A percentile compares a stretch with the other conserved stretches of the same genome.
These are phyloP conservation scores for Irena cyanogastra DNA, from an alignment of 2,113 vertebrate genomes.

Conservation along the genomic window DNA sequence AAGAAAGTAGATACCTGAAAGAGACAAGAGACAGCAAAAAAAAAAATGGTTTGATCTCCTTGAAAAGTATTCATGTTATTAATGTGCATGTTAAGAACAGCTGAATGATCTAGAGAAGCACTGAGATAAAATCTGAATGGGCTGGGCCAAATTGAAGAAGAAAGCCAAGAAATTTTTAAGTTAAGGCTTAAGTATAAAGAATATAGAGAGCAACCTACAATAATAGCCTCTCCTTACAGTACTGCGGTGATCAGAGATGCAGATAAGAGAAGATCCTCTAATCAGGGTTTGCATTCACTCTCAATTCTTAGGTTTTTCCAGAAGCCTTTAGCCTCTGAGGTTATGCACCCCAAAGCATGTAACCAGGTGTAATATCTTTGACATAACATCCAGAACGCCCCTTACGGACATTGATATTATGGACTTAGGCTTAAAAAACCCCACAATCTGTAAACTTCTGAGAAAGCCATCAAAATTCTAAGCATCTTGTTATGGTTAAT, in stretches of 20 bases:
- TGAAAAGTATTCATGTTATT: not conserved
- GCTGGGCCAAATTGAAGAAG: not conserved
- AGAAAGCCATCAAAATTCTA: not conserved
- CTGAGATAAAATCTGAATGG: not conserved
- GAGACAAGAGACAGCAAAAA: not conserved
- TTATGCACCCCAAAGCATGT: not conserved
- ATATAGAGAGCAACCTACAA: not conserved
- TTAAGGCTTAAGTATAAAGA: not conserved
- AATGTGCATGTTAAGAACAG: not conserved
- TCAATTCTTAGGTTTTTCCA: not conserved
- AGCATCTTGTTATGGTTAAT: not conserved
- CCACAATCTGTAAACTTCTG: not conserved
- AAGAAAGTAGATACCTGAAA: not conserved
- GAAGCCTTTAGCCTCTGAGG: not conserved
- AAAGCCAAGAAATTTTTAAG: not conserved
- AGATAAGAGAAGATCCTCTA: not conserved
- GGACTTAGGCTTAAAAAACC: accelerated
- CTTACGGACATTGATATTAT: not conserved
- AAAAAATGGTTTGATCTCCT: not conserved
- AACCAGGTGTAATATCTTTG: not conserved
- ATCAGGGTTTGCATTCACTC: not conserved
- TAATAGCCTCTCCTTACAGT: not conserved
- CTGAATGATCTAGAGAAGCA: not conserved
- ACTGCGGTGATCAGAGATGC: not conserved
- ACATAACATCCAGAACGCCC: not conserved